Conservation (phyloP, 2,888 invertebrate genomes). For the Ametastegia equiseti region DNA sequence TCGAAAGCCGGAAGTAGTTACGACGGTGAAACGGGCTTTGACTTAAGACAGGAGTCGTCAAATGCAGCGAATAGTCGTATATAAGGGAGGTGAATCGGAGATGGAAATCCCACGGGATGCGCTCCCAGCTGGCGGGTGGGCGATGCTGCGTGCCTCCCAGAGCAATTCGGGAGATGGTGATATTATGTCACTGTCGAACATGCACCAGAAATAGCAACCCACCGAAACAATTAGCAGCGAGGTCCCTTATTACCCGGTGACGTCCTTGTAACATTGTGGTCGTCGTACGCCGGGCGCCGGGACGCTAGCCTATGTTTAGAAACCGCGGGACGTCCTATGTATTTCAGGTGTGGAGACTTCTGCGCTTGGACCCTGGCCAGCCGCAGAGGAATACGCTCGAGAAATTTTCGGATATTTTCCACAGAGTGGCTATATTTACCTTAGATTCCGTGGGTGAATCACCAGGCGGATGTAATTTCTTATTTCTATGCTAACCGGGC, state of each 20-base stretch:
- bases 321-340: conserved; percentile 62
- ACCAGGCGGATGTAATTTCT: conserved; percentile 43
- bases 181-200: conserved; percentile 43
- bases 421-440: conserved; percentile 66
- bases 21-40: conserved; percentile 11
- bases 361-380: conserved; percentile 69
- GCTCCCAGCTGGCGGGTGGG: not conserved
- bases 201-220: conserved; percentile 42
- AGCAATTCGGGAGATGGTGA: conserved; percentile 30
- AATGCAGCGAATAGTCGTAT: too few species aligned
- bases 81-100: not conserved
- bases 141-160: not conserved
- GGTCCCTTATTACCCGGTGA: conserved; percentile 44
- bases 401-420: conserved; percentile 66
- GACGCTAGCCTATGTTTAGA: conserved; percentile 69
- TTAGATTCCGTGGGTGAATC: conserved; percentile 51
- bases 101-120: not conserved
- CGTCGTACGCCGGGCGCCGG: conserved; percentile 50
- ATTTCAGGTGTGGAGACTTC: conserved; percentile 68
- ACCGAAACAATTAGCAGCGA: conserved; percentile 46
- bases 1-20: conserved; percentile 30
- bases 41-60: not conserved
- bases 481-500: conserved; percentile 42
- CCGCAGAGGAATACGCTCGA: conserved; percentile 63
- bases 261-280: conserved; percentile 62